A percentile compares a stretch with the other conserved stretches of the same genome.
Conservation (phyloP, 2,113 vertebrate genomes). For the Pygoscelis antarcticus region DNA sequence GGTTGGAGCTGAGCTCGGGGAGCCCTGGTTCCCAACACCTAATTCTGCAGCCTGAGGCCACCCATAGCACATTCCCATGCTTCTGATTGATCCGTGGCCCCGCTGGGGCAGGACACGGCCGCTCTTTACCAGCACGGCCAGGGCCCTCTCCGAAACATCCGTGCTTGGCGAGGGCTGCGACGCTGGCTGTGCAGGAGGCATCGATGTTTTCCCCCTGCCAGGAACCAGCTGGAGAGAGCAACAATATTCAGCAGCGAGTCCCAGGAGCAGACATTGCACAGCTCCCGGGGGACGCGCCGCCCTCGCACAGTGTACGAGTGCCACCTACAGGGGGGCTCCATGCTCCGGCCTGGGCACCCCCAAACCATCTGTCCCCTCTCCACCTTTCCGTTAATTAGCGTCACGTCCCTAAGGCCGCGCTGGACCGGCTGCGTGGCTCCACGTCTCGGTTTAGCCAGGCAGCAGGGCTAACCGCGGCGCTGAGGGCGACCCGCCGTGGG, state of each 20-base stretch:
- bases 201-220: background rate
- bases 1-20: background rate
- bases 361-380: accelerated
- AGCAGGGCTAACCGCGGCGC: accelerated
- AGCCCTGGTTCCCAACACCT: background rate
- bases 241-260: background rate
- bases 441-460: accelerated
- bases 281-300: background rate
- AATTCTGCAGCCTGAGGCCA: background rate
- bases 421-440: accelerated
- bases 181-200: background rate
- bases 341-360: background rate
- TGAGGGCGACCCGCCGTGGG: accelerated
- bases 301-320: slow-evolving; percentile 38
- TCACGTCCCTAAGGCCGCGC: accelerated
- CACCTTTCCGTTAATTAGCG: too few relatives aligned
- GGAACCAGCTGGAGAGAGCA: background rate
- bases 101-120: background rate
- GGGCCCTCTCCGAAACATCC: background rate
- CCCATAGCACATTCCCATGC: background rate
- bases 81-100: background rate
- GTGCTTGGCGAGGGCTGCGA: background rate
- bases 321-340: slow-evolving; percentile 54
- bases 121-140: slow-evolving; percentile 13
- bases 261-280: background rate